Evolutionary conservation across 2,113 vertebrate species (phyloP), one percentile per base, ranked within the genome.

Genomic region (Colaptes auratus): DNA sequence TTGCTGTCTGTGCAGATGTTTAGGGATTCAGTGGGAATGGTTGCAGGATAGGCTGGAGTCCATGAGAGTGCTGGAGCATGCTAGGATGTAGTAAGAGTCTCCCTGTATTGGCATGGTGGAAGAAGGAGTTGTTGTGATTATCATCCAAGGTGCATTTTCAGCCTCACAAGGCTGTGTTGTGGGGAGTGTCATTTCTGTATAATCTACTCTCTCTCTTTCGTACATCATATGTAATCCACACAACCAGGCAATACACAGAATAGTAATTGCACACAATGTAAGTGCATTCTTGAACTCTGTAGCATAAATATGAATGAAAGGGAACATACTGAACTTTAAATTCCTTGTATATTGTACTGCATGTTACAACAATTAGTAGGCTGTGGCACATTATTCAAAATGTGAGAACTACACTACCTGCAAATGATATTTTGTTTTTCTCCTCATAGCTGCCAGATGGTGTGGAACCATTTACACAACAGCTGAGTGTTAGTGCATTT

Each of bases 391-490:
- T 97, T 89, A 95, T 94, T 96, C 79, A 96, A 82, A 94, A 94
- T 67, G 63, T 61, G 83, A 81, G 82, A 93, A 90, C 71, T 79
- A 85, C 67, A 72, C 55, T 94, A 97, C 89, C 95, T 92, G 89
- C 36, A 95, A 96, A 90, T 89, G 85, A 86, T 96, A 46, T 86
- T 93, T 96, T 97, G 46, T 81, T 96, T 95, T 94, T 95, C 77
- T 91, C 42, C 72, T 94, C 61, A 50, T 86, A 95, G 86, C 75
- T 95, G 81, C 95, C 96, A 96, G 95, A 96, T 92, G 94, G 91
- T 86, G 65, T 90, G 88, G 86, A 97, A 94, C 91, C 94, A 80
- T 87, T 87, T 94, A 88, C 23, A 93, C 88, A 95, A 76, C 60
- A 79, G 82, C 30, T 39, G 56, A 92, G 55, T 42, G 50, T 70